Evolutionary conservation across 1,140 invertebrate species (phyloP), one percentile per base, ranked within the genome.

Genomic region (Drosophila sproati): DNA sequence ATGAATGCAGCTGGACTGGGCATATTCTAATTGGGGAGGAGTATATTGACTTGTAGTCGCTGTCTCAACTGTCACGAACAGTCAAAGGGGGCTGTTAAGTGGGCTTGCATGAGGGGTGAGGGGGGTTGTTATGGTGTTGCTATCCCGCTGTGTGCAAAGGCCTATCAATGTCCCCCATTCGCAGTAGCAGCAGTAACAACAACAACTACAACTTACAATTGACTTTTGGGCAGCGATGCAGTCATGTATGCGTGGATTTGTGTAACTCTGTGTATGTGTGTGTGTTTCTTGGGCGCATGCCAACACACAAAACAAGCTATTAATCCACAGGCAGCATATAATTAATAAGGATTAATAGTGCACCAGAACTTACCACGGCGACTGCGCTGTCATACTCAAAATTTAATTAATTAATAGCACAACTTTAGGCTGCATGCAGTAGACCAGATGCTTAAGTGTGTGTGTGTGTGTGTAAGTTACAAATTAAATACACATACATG

Each of bases 331-430:
- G 80, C 80, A 78, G 73, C 83, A 77, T 88, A 89, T 83, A 87
- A 87, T 88, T 87, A 87, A 87, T 87, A 88, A 75, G 83, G 80
- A 87, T 88, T 87, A 87, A 87, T 87, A 83, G 83, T 83, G 73
- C 80, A 89, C 83, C 80, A 88, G 69, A 74, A 88, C 80, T 82
- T 83, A 77, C 71, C 56, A 43, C 80, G 64, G 55, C 80, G 57
- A 80, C 73, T 64, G 63, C 54, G 73, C 66, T 52, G 66, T 54
- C 51, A 48, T 45, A 82, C 77, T 80, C 77, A 77, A 83, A 87
- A 87, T 87, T 88, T 87, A 88, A 87, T 87, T 88, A 87, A 87
- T 88, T 87, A 88, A 88, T 87, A 88, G 83, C 80, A 87, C 73
- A 87, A 83, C 80, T 83, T 88, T 83, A 73, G 83, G 57, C 61